A percentile compares a stretch with the other conserved stretches of the same genome.
Evolutionary conservation across 2,797 vertebrate genomes (phyloP).

Genomic region (Muraenolepis orangiensis): DNA sequence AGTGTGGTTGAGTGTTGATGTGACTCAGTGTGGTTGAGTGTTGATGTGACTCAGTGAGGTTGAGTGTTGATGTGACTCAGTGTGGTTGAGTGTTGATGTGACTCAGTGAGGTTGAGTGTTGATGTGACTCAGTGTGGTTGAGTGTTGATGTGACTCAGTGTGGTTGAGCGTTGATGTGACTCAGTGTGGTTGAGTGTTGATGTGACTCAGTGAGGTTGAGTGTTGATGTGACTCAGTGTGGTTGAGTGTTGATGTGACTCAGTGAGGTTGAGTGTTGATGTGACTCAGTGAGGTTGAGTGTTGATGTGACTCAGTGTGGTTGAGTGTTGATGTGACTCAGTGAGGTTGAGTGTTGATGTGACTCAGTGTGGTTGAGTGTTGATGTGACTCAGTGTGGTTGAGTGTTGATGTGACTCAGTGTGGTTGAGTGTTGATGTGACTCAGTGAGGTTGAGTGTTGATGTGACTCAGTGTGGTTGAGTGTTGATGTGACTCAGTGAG

Average conservation of each 20-base stretch:
- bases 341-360: background rate
- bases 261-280: background rate
- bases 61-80: no score
- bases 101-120: background rate
- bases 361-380: slow-evolving; percentile 66
- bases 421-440: background rate
- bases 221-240: no score
- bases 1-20: background rate
- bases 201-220: slow-evolving; percentile 61
- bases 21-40: background rate
- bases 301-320: no score
- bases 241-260: background rate
- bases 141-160: no score
- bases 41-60: slow-evolving; percentile 29
- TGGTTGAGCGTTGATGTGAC: background rate
- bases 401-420: background rate
- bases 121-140: slow-evolving; percentile 48
- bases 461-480: slow-evolving; percentile 1
- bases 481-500: background rate
- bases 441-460: slow-evolving; percentile 70
- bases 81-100: background rate
- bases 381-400: no score
- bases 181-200: background rate
- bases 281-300: slow-evolving; percentile 64
- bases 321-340: background rate